Conservation (phyloP, 2,888 invertebrate genomes). For the Drosophila anomalipes region DNA sequence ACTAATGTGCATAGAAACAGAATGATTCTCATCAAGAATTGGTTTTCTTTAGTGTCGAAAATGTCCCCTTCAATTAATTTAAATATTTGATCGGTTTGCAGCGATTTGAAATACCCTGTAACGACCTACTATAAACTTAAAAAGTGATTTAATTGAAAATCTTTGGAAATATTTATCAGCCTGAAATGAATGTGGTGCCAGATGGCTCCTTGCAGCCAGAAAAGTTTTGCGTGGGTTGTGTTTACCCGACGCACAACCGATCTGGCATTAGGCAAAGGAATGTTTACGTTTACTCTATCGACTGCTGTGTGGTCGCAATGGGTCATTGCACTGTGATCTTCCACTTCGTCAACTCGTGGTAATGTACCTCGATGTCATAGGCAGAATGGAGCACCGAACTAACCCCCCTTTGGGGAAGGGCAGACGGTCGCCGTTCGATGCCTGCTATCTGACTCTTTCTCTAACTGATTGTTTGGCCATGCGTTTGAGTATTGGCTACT, state of each 20-base stretch:
- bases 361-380: slow-evolving; percentile 77
- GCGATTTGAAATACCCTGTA: background rate
- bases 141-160: background rate
- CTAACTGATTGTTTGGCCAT: slow-evolving; percentile 66
- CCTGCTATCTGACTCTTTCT: slow-evolving; percentile 77
- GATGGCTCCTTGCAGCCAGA: slow-evolving; percentile 8
- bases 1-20: background rate
- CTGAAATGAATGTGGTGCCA: slow-evolving; percentile 15
- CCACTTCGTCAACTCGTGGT: slow-evolving; percentile 58
- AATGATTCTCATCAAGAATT: background rate
- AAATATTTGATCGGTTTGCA: background rate
- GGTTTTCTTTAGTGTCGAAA: no score
- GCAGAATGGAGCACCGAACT: slow-evolving; percentile 46
- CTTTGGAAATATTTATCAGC: background rate
- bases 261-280: slow-evolving; percentile 7
- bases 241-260: background rate
- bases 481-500: slow-evolving; percentile 19
- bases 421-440: slow-evolving; percentile 36
- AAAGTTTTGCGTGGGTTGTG: background rate
- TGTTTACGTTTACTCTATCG: slow-evolving; percentile 36
- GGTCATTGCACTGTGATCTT: slow-evolving; percentile 84
- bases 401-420: background rate
- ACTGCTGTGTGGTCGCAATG: slow-evolving; percentile 66
- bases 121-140: background rate
- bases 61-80: background rate